phyloP scores from a whole-genome alignment of 2,113 vertebrate genomes.

The western clawed frog (Xenopus tropicalis) region UCB_Xtro_10.0 CM004445.2:499501-500000 shows the following conservation, averaged over 20 bases:
- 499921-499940: conserved; percentile 71
- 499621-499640: conserved; percentile 54
- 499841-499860: conserved; percentile 78
- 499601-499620: no score
- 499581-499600: no score
- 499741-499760: no score
- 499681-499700: no score
- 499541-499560: no score
- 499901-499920: conserved; percentile 76
- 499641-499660: conserved; percentile 66
- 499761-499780: no score
- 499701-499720: no score
- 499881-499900: conserved; percentile 82
- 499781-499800: conserved; percentile 79
- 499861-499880: conserved; percentile 82
- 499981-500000: conserved; percentile 74
- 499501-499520: no score
- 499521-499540: no score
- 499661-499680: conserved; percentile 70
- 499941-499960: conserved; percentile 68
- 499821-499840: conserved; percentile 79
- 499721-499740: no score
- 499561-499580: no score
- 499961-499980: conserved; percentile 79
- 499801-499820: conserved; percentile 84